These are phyloP conservation scores for Chinchilla lanigera DNA, from an alignment of 2,113 vertebrate genomes.

Conservation along the genomic window DNA sequence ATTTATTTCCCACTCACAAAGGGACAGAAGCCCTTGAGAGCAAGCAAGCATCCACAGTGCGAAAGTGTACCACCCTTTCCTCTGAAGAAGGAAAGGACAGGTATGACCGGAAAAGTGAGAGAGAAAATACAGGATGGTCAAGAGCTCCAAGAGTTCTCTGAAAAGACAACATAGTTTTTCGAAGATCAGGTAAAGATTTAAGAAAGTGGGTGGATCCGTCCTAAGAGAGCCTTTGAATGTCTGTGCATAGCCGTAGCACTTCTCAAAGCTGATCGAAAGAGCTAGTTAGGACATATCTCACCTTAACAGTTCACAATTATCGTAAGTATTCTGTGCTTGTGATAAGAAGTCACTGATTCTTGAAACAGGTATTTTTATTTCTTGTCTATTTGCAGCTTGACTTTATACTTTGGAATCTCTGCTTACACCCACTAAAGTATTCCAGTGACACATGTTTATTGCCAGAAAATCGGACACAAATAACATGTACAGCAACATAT, in stretches of 20 bases:
- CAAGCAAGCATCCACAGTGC: accelerated
- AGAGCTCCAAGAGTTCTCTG: background rate
- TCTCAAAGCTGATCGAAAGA: background rate
- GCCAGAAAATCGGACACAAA: background rate
- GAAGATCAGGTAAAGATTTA: background rate
- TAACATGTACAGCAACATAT: background rate
- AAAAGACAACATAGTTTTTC: background rate
- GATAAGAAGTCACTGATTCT: background rate
- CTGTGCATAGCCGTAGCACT: accelerated
- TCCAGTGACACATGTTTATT: background rate
- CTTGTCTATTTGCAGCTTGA: background rate
- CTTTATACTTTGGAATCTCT: background rate
- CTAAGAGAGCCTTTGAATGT: background rate
- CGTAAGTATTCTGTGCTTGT: background rate
- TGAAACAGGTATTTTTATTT: background rate
- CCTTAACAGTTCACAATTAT: background rate
- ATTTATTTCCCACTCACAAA: background rate
- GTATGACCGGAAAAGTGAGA: background rate
- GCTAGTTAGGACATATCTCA: background rate
- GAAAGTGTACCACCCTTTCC: background rate
- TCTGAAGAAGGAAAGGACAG: background rate
- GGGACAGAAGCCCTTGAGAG: background rate
- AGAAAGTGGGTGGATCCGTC: no score
- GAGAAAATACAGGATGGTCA: background rate
- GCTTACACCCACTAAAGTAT: background rate